Evolutionary conservation across 2,888 invertebrate species (phyloP).

Genomic region (Girardia tigrina): DNA sequence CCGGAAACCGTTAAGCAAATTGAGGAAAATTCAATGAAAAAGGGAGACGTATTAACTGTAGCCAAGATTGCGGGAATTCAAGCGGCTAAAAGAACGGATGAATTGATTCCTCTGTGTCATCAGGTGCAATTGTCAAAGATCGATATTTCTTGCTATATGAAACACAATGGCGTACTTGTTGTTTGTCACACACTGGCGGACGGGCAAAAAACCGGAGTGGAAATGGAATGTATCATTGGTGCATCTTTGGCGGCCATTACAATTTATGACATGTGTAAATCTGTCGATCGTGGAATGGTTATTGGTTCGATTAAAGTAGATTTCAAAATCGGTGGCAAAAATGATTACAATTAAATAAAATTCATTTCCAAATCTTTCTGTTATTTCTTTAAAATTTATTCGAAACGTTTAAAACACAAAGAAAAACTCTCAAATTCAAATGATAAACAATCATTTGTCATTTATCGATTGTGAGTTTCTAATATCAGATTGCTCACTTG

Average conservation of each 20-base stretch:
- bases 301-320: background rate
- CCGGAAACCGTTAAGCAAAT: constrained; percentile 51
- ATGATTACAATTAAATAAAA: constrained; percentile 30
- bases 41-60: constrained; percentile 75
- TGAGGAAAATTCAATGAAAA: constrained; percentile 60
- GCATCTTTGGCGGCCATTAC: constrained; percentile 75
- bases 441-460: constrained; percentile 27
- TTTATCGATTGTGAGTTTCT: constrained; percentile 35
- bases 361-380: no score
- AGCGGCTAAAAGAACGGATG: constrained; percentile 76
- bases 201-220: constrained; percentile 64
- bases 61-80: constrained; percentile 81
- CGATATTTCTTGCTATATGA: constrained; percentile 43
- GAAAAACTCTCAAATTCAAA: background rate
- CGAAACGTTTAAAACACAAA: constrained; percentile 9
- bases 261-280: constrained; percentile 96
- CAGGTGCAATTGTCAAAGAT: constrained; percentile 52
- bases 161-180: background rate
- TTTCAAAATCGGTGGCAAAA: constrained; percentile 18
- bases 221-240: constrained; percentile 93
- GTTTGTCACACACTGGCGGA: constrained; percentile 54
- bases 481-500: constrained; percentile 53
- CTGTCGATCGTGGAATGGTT: constrained; percentile 56
- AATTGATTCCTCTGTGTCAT: constrained; percentile 84
- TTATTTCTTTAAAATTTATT: no score